Evolutionary conservation across 2,888 invertebrate genomes (phyloP).

Genomic region (Brachyptera risi): DNA sequence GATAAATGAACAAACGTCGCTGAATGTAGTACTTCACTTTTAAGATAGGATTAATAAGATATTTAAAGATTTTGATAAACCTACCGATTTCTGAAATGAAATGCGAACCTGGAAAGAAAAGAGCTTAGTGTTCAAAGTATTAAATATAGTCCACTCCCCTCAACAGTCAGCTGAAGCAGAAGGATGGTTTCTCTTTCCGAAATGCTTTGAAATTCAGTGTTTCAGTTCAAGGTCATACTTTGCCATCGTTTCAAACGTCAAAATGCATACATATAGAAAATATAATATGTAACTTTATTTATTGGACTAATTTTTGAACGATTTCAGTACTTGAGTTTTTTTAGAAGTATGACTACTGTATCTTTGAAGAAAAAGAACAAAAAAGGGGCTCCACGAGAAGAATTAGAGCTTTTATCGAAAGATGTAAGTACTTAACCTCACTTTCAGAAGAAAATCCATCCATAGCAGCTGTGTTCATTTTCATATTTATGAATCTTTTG

Average conservation of each 20-base stretch:
- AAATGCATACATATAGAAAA: too few relatives aligned
- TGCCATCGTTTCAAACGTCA: too few relatives aligned
- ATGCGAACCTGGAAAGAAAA: background rate
- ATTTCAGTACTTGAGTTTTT: too few relatives aligned
- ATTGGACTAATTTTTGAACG: too few relatives aligned
- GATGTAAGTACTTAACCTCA: constrained; percentile 14
- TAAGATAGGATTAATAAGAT: constrained; percentile 1
- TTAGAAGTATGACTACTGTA: constrained; percentile 20
- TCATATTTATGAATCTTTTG: constrained; percentile 23
- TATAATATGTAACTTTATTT: too few relatives aligned
- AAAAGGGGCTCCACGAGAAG: constrained; percentile 44
- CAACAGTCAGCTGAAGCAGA: too few relatives aligned
- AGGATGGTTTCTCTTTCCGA: too few relatives aligned
- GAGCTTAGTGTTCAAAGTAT: background rate
- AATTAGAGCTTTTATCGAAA: constrained; percentile 42
- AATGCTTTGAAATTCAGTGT: too few relatives aligned
- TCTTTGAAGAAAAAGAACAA: constrained; percentile 33
- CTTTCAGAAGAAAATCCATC: background rate
- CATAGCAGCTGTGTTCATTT: background rate
- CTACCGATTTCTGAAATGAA: background rate
- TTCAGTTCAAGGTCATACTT: too few relatives aligned
- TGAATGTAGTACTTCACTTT: too few relatives aligned
- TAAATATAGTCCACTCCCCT: background rate
- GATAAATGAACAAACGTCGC: too few relatives aligned
- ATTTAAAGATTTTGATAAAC: background rate